Base-by-base conservation (phyloP, 2,797 vertebrate genomes). In the Myotis findleyi region DNA sequence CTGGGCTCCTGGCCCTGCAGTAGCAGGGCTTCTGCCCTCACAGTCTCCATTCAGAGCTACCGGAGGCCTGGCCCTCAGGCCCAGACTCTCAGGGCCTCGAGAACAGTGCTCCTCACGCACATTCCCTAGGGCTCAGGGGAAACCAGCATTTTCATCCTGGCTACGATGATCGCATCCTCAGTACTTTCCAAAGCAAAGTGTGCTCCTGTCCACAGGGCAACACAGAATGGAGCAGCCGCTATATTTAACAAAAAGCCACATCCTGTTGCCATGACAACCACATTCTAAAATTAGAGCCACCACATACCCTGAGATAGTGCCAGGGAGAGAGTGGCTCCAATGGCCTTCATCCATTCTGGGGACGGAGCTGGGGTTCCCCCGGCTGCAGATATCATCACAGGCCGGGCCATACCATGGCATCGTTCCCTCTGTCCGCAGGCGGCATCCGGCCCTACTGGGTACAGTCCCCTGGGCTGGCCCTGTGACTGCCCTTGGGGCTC, bases 221-320 rank as follows among this genome's bases (percentile, higher is more conserved):
- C 81, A 71, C 69, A 27, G 88, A 92, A 95, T 91, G 97, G 95
- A 97, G 95, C 97, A 96, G 97, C 98, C 95, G 96, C 98, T 98
- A 97, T 97, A 98, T 97, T 98, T 97, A 98, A 97, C 97, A 95
- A 90, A 95, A 98, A 25, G 62, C 85, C 82, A 97, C 91, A 49
- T 95, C 96, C 81, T 0, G 96, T 98, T 97, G 96, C 72, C 98
- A 96, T 97, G 97, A 80, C 97, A 97, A 98, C 97, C 73, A 20
- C 6, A 11, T 94, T 94, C 98, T 98, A 98, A 98, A 98, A 97
- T 98, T 98, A 98, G 98, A 77, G 55, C 88, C 57, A 33, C 89
- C 49, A 57, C 96, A 66, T 91, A 95, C 94, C 93, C 49, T 57
- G 57, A 86, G 80, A 92, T 38, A 10, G 1, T 86, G 96, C 96